Evolutionary conservation across 2,797 vertebrate species (phyloP), one percentile per base, ranked within the genome.

Genomic region (Hippoglossus hippoglossus): DNA sequence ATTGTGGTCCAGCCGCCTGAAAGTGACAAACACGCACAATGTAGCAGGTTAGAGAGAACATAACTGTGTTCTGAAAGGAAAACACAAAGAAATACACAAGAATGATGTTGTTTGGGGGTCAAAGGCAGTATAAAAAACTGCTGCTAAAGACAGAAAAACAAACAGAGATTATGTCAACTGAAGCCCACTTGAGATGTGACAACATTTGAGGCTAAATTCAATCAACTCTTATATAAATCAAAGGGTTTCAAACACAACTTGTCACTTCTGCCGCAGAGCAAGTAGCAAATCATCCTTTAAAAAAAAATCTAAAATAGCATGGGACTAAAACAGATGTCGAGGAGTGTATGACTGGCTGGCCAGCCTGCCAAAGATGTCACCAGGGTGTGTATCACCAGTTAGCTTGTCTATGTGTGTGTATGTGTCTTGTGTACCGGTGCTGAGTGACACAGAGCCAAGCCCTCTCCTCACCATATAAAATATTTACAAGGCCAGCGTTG

Each of bases 1-100:
- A 6, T 99, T 99, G 94, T 97, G 95, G 91, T 94, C 96, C 92
- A 99, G 91, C 62, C 90, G 93, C 83, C 98, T 99, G 90, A 67
- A 87, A 87, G 58, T 39, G 56, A 81, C 34, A 86, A 84, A 82
- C 0, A 71, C 18, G 57, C 31, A 81, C 36, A 59, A 2, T 77
- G 52, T 13, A 51, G 61, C 41, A 46, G 41, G 71, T 83, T 65
- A 89, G 50, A 77, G 44, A 12, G 52, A 71, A 73, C 26, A 71
- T 46, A 72, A 53, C 16, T 36, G 24, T 25, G 2, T 5, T 22
- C 15, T 26, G 12, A 56, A 31, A 60, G 49, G 28, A 54, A 55
- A 69, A 50, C 9, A 25, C 15, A 69, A 16, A 73, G 13, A 64
- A 51, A 11, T 7, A 5, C 18, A 73, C 9, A 50, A 3, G 9